These are phyloP conservation scores for Hapalemur alaotrensis DNA, from an alignment of 2,797 vertebrate genomes.

Conservation along the genomic window DNA sequence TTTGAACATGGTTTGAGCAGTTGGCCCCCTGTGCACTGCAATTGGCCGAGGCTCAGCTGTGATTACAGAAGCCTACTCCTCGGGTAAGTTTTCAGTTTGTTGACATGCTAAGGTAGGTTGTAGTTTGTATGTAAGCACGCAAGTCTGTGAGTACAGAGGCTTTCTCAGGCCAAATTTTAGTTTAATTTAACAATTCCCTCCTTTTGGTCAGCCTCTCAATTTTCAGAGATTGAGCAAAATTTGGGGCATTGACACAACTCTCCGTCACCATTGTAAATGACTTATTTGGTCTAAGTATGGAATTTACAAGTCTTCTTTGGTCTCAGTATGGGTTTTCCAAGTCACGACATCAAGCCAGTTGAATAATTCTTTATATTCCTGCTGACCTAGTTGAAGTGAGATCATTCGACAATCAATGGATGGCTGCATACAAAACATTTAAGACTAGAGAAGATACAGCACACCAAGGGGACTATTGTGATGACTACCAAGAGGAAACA, in stretches of 20 bases:
- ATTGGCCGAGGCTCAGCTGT: background rate
- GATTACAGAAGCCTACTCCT: background rate
- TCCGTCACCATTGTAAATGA: background rate
- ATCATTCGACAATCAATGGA: background rate
- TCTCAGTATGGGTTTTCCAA: background rate
- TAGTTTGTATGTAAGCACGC: background rate
- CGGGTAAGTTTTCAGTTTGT: background rate
- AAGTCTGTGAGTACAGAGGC: background rate
- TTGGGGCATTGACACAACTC: background rate
- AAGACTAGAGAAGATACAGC: background rate
- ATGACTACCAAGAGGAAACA: background rate
- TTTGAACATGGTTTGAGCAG: background rate
- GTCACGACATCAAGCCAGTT: background rate
- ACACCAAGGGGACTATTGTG: background rate
- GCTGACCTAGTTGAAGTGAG: background rate
- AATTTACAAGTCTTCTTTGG: background rate
- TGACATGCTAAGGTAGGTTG: background rate
- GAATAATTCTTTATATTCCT: background rate
- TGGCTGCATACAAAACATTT: background rate
- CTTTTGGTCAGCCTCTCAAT: background rate
- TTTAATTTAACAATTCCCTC: background rate
- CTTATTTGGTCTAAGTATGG: background rate
- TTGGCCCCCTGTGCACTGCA: background rate
- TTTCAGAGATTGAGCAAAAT: background rate
- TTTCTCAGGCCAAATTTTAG: background rate